phyloP scores from a whole-genome alignment of 2,888 invertebrate species.

The Melanargia galathea region DNA sequence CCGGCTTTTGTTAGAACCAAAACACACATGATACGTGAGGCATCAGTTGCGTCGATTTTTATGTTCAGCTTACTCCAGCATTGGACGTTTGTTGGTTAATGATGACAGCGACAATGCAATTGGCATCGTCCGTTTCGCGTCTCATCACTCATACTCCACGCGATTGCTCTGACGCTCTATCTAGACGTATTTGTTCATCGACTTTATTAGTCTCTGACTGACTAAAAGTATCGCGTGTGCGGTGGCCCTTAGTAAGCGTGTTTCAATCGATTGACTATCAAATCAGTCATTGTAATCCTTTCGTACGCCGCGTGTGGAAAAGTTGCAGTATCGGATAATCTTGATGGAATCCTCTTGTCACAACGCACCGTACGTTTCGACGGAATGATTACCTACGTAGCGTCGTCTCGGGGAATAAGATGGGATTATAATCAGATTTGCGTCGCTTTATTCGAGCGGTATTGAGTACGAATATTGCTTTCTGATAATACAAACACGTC shows the following conservation, averaged over 20 bases:
- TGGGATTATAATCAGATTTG: constrained; percentile 13
- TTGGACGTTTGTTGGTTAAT: too few species aligned
- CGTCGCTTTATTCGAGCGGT: not conserved
- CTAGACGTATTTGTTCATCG: not conserved
- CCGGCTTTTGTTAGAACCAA: not conserved
- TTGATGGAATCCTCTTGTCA: constrained; percentile 13
- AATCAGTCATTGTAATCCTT: constrained; percentile 30
- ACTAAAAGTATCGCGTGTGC: not conserved
- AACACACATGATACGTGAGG: not conserved
- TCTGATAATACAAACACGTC: too few species aligned
- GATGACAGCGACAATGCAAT: too few species aligned
- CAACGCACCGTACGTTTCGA: not conserved
- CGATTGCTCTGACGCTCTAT: too few species aligned
- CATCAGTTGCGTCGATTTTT: not conserved
- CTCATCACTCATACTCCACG: too few species aligned
- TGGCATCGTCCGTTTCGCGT: too few species aligned
- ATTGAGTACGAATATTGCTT: constrained; percentile 7
- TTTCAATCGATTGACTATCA: constrained; percentile 22
- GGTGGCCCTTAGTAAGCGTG: constrained; percentile 12
- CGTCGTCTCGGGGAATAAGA: constrained; percentile 6
- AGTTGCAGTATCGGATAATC: constrained; percentile 23
- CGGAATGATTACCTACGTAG: constrained; percentile 9
- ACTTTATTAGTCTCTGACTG: not conserved
- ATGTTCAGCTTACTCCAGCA: too few species aligned
- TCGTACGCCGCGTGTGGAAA: constrained; percentile 19